These are phyloP conservation scores for Conomelus anceps DNA, from an alignment of 2,888 invertebrate species.

Conservation along the genomic window DNA sequence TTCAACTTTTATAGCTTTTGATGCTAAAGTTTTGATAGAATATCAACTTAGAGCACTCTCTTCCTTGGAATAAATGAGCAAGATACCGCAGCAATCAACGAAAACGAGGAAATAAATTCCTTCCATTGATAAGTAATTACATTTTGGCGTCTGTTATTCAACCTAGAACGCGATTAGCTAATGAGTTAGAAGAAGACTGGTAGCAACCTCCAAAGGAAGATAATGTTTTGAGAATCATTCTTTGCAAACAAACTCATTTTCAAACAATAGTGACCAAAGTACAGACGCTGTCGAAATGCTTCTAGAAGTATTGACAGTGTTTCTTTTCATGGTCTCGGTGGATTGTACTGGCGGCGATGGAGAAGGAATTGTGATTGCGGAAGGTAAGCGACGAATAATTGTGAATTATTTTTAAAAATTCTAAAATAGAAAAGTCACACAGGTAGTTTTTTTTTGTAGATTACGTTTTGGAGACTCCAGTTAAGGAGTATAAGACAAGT, in stretches of 20 bases:
- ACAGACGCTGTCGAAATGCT: background rate
- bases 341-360: background rate
- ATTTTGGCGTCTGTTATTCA: background rate
- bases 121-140: background rate
- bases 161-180: background rate
- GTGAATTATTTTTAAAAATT: background rate
- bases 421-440: background rate
- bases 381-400: background rate
- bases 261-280: background rate
- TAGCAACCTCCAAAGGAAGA: background rate
- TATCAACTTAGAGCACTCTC: no score
- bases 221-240: background rate
- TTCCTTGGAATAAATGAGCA: background rate
- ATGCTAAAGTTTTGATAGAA: no score
- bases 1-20: no score
- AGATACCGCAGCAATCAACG: background rate
- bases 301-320: background rate
- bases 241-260: background rate
- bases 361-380: background rate
- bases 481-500: no score
- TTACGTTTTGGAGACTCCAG: no score
- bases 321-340: background rate
- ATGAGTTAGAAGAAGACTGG: background rate
- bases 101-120: background rate
- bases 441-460: no score